A percentile compares a stretch with the other conserved stretches of the same genome.
Conservation (phyloP, 2,113 vertebrate genomes). For the Hydrochoerus hydrochaeris region DNA sequence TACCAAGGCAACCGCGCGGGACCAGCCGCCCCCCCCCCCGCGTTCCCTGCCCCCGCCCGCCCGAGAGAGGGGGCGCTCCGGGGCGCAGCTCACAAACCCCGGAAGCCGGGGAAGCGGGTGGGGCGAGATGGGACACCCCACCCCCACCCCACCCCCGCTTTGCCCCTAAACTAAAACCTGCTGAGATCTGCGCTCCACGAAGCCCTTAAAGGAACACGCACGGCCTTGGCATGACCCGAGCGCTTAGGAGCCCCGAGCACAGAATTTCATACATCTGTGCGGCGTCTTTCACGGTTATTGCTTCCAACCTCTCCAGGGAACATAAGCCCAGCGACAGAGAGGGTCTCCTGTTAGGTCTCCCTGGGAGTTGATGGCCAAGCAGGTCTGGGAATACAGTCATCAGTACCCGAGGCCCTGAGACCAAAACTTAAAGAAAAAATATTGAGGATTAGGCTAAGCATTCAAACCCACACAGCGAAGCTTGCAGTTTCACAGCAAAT, state of each 20-base stretch:
- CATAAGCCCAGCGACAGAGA: rapidly evolving
- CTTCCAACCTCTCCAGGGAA: neutral
- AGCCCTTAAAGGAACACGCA: neutral
- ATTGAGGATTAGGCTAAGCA: neutral
- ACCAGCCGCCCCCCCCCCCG: slow-evolving; percentile 78
- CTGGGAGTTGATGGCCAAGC: neutral
- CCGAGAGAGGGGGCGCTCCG: slow-evolving; percentile 69
- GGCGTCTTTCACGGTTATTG: neutral
- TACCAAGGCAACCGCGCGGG: slow-evolving; percentile 87
- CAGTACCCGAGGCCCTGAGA: neutral
- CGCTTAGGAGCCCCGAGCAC: neutral
- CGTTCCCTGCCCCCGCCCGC: slow-evolving; percentile 65
- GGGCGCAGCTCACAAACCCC: slow-evolving; percentile 57
- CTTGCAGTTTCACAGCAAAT: rapidly evolving
- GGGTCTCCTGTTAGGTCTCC: too few species aligned
- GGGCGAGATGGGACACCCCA: rapidly evolving
- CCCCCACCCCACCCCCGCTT: too few species aligned
- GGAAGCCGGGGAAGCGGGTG: neutral
- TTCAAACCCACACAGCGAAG: rapidly evolving
- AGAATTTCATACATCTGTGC: neutral
- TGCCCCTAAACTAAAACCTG: rapidly evolving
- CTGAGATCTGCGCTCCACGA: rapidly evolving
- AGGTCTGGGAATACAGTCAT: neutral
- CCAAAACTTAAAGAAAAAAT: neutral
- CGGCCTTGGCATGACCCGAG: neutral